phyloP scores from a whole-genome alignment of 2,797 vertebrate genomes.

The Peromyscus aztecus region DNA sequence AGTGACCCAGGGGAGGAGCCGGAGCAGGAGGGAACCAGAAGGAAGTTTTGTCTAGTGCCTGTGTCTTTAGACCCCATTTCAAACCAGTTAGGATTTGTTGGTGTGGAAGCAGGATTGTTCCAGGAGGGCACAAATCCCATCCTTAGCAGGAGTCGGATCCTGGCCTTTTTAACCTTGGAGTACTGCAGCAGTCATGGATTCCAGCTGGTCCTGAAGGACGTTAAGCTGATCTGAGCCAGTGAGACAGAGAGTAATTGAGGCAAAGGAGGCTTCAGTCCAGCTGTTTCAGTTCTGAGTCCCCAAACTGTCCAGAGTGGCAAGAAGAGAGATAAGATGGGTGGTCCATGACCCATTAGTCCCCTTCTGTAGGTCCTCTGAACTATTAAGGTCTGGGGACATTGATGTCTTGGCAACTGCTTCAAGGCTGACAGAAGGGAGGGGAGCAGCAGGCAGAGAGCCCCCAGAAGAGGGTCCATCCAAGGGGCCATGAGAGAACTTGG shows the following conservation, averaged over 20 bases:
- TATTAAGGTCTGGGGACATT: background rate
- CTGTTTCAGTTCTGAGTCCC: background rate
- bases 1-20: background rate
- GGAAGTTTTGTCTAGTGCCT: background rate
- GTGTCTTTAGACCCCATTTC: background rate
- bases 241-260: background rate
- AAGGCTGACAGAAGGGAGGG: background rate
- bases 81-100: background rate
- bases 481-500: background rate
- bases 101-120: background rate
- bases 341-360: background rate
- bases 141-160: background rate
- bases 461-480: background rate
- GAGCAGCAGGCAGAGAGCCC: background rate
- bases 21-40: background rate
- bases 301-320: background rate
- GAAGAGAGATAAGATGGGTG: background rate
- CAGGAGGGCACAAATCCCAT: background rate
- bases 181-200: background rate
- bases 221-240: background rate
- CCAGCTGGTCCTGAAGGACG: background rate
- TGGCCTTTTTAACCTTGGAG: background rate
- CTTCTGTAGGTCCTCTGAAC: background rate
- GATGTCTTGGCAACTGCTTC: background rate
- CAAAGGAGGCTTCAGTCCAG: background rate